Base-by-base conservation (phyloP, 2,113 vertebrate genomes). In the Myodes glareolus region DNA sequence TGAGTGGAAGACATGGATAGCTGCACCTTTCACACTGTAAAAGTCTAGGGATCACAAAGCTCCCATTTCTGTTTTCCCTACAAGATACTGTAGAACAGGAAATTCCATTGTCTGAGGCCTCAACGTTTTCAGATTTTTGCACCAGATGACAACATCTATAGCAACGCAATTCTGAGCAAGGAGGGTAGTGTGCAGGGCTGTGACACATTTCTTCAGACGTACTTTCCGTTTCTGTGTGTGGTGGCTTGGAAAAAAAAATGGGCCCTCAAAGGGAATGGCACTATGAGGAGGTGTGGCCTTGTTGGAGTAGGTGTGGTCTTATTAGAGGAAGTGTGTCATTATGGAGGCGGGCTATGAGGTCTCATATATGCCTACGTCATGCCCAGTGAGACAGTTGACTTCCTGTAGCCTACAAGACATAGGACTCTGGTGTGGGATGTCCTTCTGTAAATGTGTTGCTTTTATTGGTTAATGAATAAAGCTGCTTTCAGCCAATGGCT, bases 71-170 rank as follows among this genome's bases (percentile, higher is more conserved):
- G 12, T 88, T 52, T 10, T 16, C 21, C 19, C 14, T 50, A 72
- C 39, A 94, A 16, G 70, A 68, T 42, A 63, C 67, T 72, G 39
- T 68, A 73, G 7, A 90, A 1, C 55, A 5, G 33, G 52, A 13
- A 58, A 86, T 86, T 85, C 72, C 36, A 72, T 68, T 72, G 72
- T 92, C 61, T 87, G n/a, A 93, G 61, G 23, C 81, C 11, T 39
- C 81, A 92, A 63, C 9, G 78, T 16, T 82, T 93, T 87, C 63
- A 61, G 52, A 58, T 68, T 72, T 81, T 58, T 92, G 42, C 76
- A 65, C 84, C 72, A 90, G 67, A 61, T 73, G 45, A 92, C 67
- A 42, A 73, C 19, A 86, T 50, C 81, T 94, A 61, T 93, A 72
- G 23, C 77, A 84, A 75, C n/a, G 42, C 0, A 10, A 80, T 52